A percentile compares a stretch with the other conserved stretches of the same genome.
Conservation (phyloP, 2,113 vertebrate species). For the Gobio gobio region DNA sequence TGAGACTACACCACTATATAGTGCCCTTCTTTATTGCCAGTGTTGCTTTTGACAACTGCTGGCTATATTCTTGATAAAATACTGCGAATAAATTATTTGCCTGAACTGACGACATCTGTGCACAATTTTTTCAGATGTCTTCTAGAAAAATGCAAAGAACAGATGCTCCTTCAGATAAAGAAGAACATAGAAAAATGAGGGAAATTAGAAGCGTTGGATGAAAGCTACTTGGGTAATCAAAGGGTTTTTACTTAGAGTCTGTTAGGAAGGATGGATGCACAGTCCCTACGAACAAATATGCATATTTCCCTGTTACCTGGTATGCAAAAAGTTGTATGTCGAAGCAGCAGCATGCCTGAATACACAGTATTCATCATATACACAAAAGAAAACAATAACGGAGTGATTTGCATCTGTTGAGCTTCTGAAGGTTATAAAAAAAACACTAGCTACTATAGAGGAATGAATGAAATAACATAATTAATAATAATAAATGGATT, state of each 20-base stretch:
- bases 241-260: neutral
- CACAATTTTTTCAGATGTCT: neutral
- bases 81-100: neutral
- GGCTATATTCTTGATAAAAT: conserved; percentile 11
- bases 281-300: neutral
- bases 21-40: conserved; percentile 56
- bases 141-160: conserved; percentile 2
- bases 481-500: too few relatives aligned
- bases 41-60: conserved; percentile 51
- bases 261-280: neutral
- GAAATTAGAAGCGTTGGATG: conserved; percentile 23
- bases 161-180: conserved; percentile 14
- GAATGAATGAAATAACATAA: too few relatives aligned
- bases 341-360: neutral
- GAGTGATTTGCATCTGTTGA: neutral
- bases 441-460: too few relatives aligned
- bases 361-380: neutral
- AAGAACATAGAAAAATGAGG: neutral
- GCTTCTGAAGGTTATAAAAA: too few relatives aligned
- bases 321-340: neutral
- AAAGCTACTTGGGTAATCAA: neutral
- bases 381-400: neutral
- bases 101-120: conserved; percentile 6
- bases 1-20: conserved; percentile 54
- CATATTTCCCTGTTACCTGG: neutral